A percentile compares a stretch with the other conserved stretches of the same genome.
These are phyloP conservation scores for Eledona agricola DNA, from an alignment of 2,888 invertebrate species.

Conservation along the genomic window DNA sequence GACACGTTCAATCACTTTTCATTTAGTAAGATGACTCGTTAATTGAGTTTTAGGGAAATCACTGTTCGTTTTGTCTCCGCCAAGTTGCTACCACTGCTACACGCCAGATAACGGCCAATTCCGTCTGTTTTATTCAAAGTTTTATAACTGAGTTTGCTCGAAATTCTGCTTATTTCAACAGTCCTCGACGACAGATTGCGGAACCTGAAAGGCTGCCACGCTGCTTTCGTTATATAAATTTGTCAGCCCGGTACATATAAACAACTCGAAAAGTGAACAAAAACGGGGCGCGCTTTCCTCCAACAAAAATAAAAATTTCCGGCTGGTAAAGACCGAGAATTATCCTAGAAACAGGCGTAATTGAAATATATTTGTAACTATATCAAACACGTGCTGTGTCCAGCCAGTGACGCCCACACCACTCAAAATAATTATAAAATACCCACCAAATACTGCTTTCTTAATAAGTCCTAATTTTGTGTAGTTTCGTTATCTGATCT, in stretches of 20 bases:
- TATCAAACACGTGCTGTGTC: slow-evolving; percentile 49
- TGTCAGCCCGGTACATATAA: slow-evolving; percentile 16
- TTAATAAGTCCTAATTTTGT: too few species aligned
- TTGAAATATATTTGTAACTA: slow-evolving; percentile 55
- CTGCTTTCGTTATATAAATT: slow-evolving; percentile 22
- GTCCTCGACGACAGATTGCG: slow-evolving; percentile 11
- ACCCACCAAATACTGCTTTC: too few species aligned
- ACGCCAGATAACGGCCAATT: slow-evolving; percentile 48
- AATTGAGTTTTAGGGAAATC: slow-evolving; percentile 62
- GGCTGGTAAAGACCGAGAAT: slow-evolving; percentile 18
- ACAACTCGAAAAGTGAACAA: slow-evolving; percentile 10
- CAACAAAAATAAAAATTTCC: slow-evolving; percentile 18
- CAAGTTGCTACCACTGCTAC: slow-evolving; percentile 53
- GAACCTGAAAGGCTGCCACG: slow-evolving; percentile 2
- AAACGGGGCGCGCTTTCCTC: slow-evolving; percentile 1
- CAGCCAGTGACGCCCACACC: too few species aligned
- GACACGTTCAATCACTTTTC: slow-evolving; percentile 64
- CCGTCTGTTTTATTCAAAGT: slow-evolving; percentile 26
- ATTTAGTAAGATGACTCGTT: slow-evolving; percentile 63
- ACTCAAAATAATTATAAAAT: too few species aligned
- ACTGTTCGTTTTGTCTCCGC: slow-evolving; percentile 54
- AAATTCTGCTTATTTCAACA: slow-evolving; percentile 22
- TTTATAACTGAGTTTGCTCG: slow-evolving; percentile 23
- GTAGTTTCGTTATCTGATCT: too few species aligned
- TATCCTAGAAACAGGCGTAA: slow-evolving; percentile 43